Evolutionary conservation across 2,797 vertebrate species (phyloP).

Genomic region (Scyliorhinus canicula): DNA sequence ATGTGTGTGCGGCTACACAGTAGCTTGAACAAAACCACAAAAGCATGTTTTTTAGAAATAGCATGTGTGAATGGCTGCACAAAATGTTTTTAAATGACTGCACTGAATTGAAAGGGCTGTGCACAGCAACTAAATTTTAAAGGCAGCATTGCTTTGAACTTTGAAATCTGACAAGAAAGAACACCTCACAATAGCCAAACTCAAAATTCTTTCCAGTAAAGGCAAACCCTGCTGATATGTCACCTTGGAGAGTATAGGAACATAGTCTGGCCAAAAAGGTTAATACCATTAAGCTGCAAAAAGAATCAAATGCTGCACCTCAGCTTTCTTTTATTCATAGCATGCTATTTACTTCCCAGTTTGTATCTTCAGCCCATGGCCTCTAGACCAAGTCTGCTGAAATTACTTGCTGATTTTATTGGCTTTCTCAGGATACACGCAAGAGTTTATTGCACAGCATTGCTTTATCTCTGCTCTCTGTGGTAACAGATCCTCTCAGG

Average conservation of each 20-base stretch:
- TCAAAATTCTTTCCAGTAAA: neutral
- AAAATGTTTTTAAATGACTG: neutral
- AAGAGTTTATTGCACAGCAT: neutral
- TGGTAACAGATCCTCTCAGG: neutral
- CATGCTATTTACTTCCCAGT: neutral
- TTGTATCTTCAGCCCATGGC: neutral
- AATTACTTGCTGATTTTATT: neutral
- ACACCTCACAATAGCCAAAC: neutral
- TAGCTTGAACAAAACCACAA: neutral
- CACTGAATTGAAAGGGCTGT: neutral
- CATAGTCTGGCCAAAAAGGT: neutral
- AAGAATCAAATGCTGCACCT: neutral
- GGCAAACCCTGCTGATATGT: neutral
- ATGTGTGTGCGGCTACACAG: neutral
- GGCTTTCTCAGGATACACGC: neutral
- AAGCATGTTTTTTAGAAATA: neutral
- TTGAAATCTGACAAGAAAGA: neutral
- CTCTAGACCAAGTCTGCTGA: neutral
- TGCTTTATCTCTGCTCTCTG: neutral
- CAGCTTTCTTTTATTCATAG: neutral
- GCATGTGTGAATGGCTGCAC: neutral
- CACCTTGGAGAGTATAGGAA: neutral
- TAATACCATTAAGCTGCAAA: neutral
- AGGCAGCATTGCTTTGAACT: neutral
- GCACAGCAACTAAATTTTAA: neutral